These are phyloP conservation scores for Montifringilla adamsi DNA, from an alignment of 2,113 vertebrate species.

Conservation along the genomic window DNA sequence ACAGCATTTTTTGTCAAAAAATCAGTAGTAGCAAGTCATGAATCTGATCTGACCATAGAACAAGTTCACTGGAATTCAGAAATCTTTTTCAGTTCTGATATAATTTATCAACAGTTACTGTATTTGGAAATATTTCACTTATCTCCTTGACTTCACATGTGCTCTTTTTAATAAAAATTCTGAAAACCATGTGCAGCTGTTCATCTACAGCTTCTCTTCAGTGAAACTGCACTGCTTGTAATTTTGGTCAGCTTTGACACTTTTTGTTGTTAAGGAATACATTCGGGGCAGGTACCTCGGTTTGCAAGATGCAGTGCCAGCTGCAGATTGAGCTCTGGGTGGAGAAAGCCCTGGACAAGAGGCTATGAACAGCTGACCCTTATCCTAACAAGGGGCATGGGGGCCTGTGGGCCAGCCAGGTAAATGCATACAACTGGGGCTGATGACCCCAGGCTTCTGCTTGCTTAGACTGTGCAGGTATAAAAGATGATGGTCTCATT, in stretches of 20 bases:
- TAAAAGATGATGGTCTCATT: background rate
- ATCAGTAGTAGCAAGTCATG: background rate
- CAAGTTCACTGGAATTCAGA: background rate
- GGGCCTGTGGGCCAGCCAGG: background rate
- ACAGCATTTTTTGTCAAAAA: background rate
- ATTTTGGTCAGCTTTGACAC: background rate
- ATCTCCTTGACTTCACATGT: background rate
- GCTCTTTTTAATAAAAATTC: background rate
- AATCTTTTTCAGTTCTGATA: background rate
- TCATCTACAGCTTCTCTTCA: background rate
- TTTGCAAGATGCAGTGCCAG: background rate
- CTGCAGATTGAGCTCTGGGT: background rate
- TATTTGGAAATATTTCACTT: background rate
- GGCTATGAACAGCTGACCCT: accelerated
- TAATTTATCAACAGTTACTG: background rate
- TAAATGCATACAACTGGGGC: accelerated
- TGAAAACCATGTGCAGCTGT: background rate
- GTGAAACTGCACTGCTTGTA: background rate
- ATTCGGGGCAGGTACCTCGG: accelerated
- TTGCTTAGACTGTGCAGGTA: too few species aligned
- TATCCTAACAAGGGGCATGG: background rate
- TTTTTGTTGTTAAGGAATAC: accelerated
- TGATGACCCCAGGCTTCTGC: background rate
- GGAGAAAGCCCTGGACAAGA: background rate
- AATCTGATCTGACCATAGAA: background rate